A percentile compares a stretch with the other conserved stretches of the same genome.
phyloP scores from a whole-genome alignment of 92 coral and sea anemone genomes.

The Meandrina meandrites region DNA sequence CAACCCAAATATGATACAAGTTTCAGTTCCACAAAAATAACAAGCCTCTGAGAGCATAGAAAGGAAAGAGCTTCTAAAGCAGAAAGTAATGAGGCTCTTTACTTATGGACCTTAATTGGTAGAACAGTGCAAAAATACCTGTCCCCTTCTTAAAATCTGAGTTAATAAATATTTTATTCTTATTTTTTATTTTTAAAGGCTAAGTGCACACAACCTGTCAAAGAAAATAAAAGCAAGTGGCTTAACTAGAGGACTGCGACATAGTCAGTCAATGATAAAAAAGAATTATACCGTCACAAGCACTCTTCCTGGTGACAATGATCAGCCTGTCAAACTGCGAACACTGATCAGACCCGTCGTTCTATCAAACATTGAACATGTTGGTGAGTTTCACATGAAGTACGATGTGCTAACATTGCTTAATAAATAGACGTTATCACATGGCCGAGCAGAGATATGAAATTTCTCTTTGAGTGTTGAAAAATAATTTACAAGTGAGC shows the following conservation, averaged over 20 bases:
- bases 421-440: no score
- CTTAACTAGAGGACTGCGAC: slow-evolving; percentile 23
- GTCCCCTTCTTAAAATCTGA: no score
- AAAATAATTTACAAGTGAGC: no score
- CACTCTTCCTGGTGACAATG: slow-evolving; percentile 46
- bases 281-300: neutral
- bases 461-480: no score
- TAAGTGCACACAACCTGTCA: slow-evolving; percentile 11
- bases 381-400: slow-evolving; percentile 36
- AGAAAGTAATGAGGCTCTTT: no score
- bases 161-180: neutral
- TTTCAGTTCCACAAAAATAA: no score
- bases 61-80: no score
- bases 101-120: no score
- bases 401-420: neutral
- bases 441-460: no score
- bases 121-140: no score
- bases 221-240: slow-evolving; percentile 26
- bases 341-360: slow-evolving; percentile 61
- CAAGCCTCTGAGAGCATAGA: no score
- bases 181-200: neutral
- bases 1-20: no score
- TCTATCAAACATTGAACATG: slow-evolving; percentile 52
- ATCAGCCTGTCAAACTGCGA: slow-evolving; percentile 49
- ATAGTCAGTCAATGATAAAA: slow-evolving; percentile 66